phyloP scores from a whole-genome alignment of 2,888 invertebrate species.

The Hipparchia sbordonii region DNA sequence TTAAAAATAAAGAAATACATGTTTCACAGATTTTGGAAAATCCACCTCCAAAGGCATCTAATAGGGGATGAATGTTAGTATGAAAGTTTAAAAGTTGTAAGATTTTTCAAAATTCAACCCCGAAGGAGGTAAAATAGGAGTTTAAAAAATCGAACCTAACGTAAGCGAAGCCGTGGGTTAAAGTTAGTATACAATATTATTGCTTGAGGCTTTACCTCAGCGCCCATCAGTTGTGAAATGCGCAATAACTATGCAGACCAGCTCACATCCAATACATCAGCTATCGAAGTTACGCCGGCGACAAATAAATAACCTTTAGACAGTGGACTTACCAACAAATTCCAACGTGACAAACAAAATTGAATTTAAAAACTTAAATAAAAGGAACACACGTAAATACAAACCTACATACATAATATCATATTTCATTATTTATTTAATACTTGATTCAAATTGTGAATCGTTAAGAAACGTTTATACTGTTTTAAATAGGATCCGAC shows the following conservation, averaged over 20 bases:
- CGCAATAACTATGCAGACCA: slow-evolving; percentile 23
- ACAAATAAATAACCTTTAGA: slow-evolving; percentile 53
- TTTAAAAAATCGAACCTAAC: no score
- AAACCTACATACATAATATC: slow-evolving; percentile 27
- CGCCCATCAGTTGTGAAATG: slow-evolving; percentile 19
- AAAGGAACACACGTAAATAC: no score
- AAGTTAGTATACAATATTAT: no score
- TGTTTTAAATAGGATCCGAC: slow-evolving; percentile 25
- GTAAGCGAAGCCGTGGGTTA: no score
- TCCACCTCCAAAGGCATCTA: no score
- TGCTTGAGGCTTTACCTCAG: not conserved
- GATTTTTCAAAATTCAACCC: no score
- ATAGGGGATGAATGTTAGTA: no score
- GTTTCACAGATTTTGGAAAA: no score
- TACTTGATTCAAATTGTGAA: slow-evolving; percentile 28
- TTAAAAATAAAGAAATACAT: no score
- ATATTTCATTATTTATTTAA: slow-evolving; percentile 41
- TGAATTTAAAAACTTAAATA: not conserved
- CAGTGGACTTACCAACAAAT: slow-evolving; percentile 20
- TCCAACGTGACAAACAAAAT: slow-evolving; percentile 6
- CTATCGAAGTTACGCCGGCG: slow-evolving; percentile 57
- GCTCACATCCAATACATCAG: slow-evolving; percentile 53
- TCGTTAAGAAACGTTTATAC: slow-evolving; percentile 31
- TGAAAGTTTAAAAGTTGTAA: no score
- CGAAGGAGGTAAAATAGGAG: no score